Conservation (phyloP, 1,140 invertebrate species). For the Lepidurus packardi region DNA sequence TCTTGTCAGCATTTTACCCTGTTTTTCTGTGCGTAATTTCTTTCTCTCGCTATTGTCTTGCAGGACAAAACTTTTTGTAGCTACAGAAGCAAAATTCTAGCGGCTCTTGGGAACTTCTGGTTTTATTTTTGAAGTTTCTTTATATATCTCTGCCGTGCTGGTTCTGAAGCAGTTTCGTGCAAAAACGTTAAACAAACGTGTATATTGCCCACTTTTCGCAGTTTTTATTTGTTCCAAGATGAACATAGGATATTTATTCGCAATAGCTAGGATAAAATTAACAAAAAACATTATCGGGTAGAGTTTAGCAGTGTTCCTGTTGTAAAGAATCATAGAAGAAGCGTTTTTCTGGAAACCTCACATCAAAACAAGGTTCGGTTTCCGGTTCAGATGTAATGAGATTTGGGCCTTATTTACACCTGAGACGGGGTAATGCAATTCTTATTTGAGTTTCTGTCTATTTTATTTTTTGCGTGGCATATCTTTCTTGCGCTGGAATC, state of each 20-base stretch:
- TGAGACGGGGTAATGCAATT: not conserved
- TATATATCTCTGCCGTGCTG: not conserved
- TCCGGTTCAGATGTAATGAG: not conserved
- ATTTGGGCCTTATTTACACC: slow-evolving; percentile 19
- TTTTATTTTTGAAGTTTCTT: not conserved
- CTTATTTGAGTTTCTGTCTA: not conserved
- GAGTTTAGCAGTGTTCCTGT: not conserved
- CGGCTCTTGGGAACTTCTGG: not conserved
- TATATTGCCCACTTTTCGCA: not conserved
- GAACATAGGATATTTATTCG: slow-evolving; percentile 8
- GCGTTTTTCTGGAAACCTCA: not conserved
- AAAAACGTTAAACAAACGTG: not conserved
- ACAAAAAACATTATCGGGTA: not conserved
- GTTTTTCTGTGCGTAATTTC: not conserved
- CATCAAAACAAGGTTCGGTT: not conserved
- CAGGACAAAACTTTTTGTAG: not conserved
- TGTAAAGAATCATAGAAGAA: not conserved
- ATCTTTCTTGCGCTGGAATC: not conserved
- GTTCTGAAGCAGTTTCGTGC: not conserved
- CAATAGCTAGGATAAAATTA: slow-evolving; percentile 2
- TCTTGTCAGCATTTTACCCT: not conserved
- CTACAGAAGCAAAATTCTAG: not conserved
- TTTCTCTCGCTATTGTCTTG: not conserved
- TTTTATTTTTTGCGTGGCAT: not conserved
- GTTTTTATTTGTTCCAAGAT: not conserved